Evolutionary conservation across 2,113 vertebrate genomes (phyloP).

Genomic region (Caranx melampygus): DNA sequence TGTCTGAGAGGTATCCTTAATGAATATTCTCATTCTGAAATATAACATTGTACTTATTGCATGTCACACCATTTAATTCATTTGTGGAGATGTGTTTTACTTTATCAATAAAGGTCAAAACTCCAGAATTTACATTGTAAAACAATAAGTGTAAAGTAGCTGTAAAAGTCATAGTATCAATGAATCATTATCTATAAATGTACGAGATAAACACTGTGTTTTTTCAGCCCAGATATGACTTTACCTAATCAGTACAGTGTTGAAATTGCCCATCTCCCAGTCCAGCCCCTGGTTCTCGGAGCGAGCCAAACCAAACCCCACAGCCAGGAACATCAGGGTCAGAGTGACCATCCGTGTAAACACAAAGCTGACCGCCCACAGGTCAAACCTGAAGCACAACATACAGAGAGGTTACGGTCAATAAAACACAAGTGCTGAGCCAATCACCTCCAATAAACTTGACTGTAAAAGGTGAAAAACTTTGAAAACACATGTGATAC

Average conservation of each 20-base stretch:
- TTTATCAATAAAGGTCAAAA: not conserved
- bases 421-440: not conserved
- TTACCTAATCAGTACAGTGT: slow-evolving; percentile 93
- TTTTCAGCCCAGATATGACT: not conserved
- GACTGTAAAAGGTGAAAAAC: not conserved
- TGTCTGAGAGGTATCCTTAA: not conserved
- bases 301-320: slow-evolving; percentile 94
- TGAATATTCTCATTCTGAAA: not conserved
- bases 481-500: not conserved
- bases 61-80: not conserved
- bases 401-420: slow-evolving; percentile 10
- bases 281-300: slow-evolving; percentile 91
- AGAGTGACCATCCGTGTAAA: slow-evolving; percentile 92
- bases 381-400: slow-evolving; percentile 87
- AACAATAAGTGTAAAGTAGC: not conserved
- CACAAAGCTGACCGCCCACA: slow-evolving; percentile 94
- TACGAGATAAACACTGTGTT: not conserved
- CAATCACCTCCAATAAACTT: not conserved
- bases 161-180: slow-evolving; percentile 34
- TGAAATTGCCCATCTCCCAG: slow-evolving; percentile 92
- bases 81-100: not conserved
- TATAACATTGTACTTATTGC: not conserved
- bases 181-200: slow-evolving; percentile 23
- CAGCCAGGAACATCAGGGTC: slow-evolving; percentile 93
- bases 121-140: not conserved